A percentile compares a stretch with the other conserved stretches of the same genome.
phyloP scores from a whole-genome alignment of 2,888 invertebrate genomes.

The Sphecodes monilicornis region DNA sequence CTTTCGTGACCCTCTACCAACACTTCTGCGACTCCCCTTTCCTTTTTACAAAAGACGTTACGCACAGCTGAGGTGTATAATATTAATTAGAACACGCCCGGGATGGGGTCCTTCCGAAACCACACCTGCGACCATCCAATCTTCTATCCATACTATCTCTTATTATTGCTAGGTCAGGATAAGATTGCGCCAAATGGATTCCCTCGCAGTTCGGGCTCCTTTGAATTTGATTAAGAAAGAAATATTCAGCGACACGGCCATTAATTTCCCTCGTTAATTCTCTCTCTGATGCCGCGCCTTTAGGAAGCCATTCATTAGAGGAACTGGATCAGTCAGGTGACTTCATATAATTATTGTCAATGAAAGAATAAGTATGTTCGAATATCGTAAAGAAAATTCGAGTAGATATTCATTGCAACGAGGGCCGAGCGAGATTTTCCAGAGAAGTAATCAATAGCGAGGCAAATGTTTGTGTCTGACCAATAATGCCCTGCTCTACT shows the following conservation, averaged over 20 bases:
- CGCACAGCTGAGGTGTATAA: conserved; percentile 29
- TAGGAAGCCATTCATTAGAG: neutral
- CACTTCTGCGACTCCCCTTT: conserved; percentile 7
- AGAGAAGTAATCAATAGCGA: too few relatives aligned
- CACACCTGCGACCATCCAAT: conserved; percentile 12
- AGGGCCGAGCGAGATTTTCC: neutral
- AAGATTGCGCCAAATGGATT: neutral
- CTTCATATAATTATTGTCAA: neutral
- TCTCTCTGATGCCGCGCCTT: neutral
- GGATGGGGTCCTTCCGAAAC: conserved; percentile 3
- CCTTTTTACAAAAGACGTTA: neutral
- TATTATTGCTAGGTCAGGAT: conserved; percentile 12
- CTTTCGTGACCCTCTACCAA: conserved; percentile 23
- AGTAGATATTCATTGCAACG: neutral
- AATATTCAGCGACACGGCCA: neutral
- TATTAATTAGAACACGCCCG: conserved; percentile 41
- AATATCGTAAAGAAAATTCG: neutral
- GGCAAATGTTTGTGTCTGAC: neutral
- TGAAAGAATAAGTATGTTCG: neutral
- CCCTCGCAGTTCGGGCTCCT: neutral
- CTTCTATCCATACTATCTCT: neutral
- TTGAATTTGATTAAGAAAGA: neutral
- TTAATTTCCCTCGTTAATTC: neutral
- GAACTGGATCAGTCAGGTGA: neutral
- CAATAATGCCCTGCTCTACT: neutral